Percentiles rank a stretch among this genome's conserved stretches.
Conservation (phyloP, 2,797 vertebrate genomes). For the Sphaeramia orbicularis region DNA sequence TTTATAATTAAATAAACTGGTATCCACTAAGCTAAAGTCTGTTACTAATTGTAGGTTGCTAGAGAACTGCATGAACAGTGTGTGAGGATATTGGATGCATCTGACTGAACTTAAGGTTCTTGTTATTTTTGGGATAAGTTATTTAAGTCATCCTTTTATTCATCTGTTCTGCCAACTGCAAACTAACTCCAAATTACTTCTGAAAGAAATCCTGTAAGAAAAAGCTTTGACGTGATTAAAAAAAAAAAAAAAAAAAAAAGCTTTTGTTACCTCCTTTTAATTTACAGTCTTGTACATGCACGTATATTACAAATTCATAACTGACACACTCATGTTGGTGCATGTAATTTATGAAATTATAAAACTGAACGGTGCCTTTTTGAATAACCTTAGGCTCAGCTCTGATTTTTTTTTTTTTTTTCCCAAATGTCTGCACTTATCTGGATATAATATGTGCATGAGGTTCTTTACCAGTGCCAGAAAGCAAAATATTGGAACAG, state of each 20-base stretch:
- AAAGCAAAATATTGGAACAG: slow-evolving; percentile 53
- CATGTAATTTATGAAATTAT: slow-evolving; percentile 24
- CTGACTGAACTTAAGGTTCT: too few species aligned
- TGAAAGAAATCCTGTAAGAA: slow-evolving; percentile 2
- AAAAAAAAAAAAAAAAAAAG: too few species aligned
- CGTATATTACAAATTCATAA: background rate
- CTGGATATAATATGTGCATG: slow-evolving; percentile 48
- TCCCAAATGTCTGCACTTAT: slow-evolving; percentile 31
- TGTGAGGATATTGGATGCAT: too few species aligned
- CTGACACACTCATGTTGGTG: slow-evolving; percentile 17
- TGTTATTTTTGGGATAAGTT: too few species aligned
- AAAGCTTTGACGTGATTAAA: background rate
- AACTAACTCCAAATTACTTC: background rate
- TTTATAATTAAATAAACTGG: too few species aligned
- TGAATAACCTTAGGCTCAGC: slow-evolving; percentile 13
- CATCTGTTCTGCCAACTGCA: slow-evolving; percentile 1
- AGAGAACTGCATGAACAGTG: too few species aligned
- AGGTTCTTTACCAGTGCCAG: slow-evolving; percentile 25
- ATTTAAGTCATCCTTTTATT: too few species aligned
- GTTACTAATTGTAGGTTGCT: too few species aligned
- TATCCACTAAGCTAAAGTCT: too few species aligned
- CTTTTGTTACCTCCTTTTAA: slow-evolving; percentile 4
- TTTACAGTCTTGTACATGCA: background rate
- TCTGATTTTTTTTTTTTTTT: slow-evolving; percentile 13
- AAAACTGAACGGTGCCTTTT: slow-evolving; percentile 9